Base-by-base conservation (phyloP, 2,113 vertebrate genomes). In the Saccopteryx leptura region DNA sequence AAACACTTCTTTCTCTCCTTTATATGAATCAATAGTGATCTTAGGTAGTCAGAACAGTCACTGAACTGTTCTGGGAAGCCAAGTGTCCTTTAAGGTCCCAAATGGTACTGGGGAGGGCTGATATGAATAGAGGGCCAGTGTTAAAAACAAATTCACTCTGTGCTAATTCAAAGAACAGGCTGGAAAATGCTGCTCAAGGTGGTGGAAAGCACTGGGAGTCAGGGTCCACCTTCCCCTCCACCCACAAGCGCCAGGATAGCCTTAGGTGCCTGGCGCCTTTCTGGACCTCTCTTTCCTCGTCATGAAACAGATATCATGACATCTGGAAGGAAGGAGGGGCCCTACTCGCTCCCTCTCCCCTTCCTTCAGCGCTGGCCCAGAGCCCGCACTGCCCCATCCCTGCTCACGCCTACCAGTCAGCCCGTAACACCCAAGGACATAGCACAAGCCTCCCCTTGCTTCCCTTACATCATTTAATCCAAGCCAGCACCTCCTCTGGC, bases 241-340 rank as follows among this genome's bases (percentile, higher is more conserved):
- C 26, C 7, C 0, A 1, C n/a, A 26, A 48, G 0, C 0, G 5
- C 58, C 24, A 0, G 9, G 23, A 0, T 24, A 11, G 13, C 48
- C 3, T 4, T 14, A 54, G 84, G 56, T n/a, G 56, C 56, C 0
- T 5, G 21, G 4, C 26, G 33, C 11, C 28, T 61, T 63, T 54
- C 39, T 15, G 33, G 24, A 31, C 52, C 11, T 76, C 76, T 60
- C 28, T 13, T 5, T 79, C n/a, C 79, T 91, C 46, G 2, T 52
- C 4, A 1, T 15, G 10, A 66, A 26, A 33, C 19, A 86, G 58
- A 63, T 1, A 7, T 63, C 63, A 39, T 58, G 39, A 7, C 60
- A 33, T 18, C 52, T 72, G 87, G 56, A 66, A 75, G 54, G 60
- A 65, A 26, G 26, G 31, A 31, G 18, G 72, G 31, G 71, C 74